These are phyloP conservation scores for Lepilemur ruficaudatus DNA, from an alignment of 2,797 vertebrate genomes.

Conservation along the genomic window DNA sequence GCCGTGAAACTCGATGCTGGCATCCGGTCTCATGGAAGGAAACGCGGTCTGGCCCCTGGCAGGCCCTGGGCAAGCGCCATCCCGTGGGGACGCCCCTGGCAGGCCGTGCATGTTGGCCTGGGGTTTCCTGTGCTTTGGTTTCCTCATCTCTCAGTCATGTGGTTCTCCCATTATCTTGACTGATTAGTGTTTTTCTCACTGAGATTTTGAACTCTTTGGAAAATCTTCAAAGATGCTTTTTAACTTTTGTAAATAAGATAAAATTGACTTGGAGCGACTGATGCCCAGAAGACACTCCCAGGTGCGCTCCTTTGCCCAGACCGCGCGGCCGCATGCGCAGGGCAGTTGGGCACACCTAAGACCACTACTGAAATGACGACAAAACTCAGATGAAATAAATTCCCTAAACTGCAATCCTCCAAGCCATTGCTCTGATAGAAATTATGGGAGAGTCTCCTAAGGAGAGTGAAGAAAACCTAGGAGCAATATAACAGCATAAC, in stretches of 20 bases:
- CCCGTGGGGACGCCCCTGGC: fast-evolving
- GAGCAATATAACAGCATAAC: background rate
- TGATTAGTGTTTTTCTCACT: fast-evolving
- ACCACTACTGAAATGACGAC: fast-evolving
- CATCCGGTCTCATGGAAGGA: fast-evolving
- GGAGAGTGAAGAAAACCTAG: background rate
- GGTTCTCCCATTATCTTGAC: background rate
- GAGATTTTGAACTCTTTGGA: background rate
- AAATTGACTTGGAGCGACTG: background rate
- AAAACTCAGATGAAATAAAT: fast-evolving
- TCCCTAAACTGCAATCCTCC: background rate
- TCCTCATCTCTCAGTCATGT: fast-evolving
- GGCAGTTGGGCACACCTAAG: fast-evolving
- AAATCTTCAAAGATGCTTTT: background rate
- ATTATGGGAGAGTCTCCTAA: background rate
- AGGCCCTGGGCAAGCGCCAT: fast-evolving
- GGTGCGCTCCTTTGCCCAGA: fast-evolving
- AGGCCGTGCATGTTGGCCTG: fast-evolving
- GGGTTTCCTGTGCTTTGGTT: background rate
- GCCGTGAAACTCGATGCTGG: fast-evolving
- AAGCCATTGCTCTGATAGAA: background rate
- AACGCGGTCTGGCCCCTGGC: background rate
- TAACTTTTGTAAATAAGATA: background rate
- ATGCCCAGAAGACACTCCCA: background rate
- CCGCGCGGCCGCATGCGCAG: fast-evolving